Percentiles rank a stretch among this genome's conserved stretches.
phyloP scores from a whole-genome alignment of 2,113 vertebrate species.

The Sterrhoptilus dennistouni region DNA sequence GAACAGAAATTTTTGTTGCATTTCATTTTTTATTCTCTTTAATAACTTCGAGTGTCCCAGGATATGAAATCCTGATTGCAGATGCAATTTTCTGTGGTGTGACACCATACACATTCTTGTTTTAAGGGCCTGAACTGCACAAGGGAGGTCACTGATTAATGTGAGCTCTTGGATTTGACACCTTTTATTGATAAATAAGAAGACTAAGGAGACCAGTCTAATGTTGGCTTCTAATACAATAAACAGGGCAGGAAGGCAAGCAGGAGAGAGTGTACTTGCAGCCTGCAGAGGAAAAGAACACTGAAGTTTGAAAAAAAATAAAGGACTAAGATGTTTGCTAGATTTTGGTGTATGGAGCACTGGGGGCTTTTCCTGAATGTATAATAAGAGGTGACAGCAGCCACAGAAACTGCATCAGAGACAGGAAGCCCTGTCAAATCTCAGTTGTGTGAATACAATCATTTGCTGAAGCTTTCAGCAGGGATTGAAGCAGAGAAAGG shows the following conservation, averaged over 20 bases:
- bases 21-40: background rate
- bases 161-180: background rate
- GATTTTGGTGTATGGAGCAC: background rate
- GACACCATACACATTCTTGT: background rate
- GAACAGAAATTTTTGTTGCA: background rate
- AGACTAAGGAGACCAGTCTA: background rate
- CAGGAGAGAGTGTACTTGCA: background rate
- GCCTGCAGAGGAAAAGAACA: background rate
- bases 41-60: background rate
- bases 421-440: conserved; percentile 35
- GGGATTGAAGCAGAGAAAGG: background rate
- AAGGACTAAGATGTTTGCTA: background rate
- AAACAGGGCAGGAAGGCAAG: background rate
- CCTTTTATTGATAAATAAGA: background rate
- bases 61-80: background rate
- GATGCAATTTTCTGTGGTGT: background rate
- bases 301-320: background rate
- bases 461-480: background rate
- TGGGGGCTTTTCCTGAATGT: background rate
- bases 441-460: background rate
- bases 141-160: background rate
- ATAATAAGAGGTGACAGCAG: conserved; percentile 52
- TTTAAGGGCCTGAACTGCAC: background rate
- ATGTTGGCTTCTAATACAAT: background rate
- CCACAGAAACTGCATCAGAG: conserved; percentile 24